These are phyloP conservation scores for Enteromius afrohamiltoni DNA, from an alignment of 2,797 vertebrate genomes.

Conservation along the genomic window DNA sequence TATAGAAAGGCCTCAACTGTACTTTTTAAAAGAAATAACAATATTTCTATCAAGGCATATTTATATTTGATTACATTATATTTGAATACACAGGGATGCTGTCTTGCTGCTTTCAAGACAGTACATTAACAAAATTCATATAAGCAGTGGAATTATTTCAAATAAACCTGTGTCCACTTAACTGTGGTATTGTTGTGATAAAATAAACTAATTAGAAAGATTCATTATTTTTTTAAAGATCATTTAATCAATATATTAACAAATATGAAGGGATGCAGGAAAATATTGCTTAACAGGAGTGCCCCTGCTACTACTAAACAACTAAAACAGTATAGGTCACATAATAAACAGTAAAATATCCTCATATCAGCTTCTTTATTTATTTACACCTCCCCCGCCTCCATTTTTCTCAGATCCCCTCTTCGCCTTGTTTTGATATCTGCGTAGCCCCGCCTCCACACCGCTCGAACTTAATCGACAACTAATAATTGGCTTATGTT, in stretches of 20 bases:
- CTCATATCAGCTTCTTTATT: conserved; percentile 22
- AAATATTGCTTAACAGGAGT: neutral
- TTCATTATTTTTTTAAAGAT: neutral
- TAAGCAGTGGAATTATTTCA: neutral
- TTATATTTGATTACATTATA: too few relatives aligned
- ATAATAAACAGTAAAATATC: neutral
- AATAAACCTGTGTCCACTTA: neutral
- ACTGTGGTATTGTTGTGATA: neutral
- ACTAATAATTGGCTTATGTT: conserved; percentile 60
- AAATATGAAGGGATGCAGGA: neutral
- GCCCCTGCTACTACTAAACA: neutral
- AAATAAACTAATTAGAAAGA: neutral
- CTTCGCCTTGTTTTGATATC: conserved; percentile 78
- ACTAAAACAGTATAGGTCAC: neutral
- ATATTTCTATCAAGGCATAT: neutral
- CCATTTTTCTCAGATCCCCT: conserved; percentile 65
- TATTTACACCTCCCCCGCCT: conserved; percentile 42
- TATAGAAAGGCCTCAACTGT: neutral
- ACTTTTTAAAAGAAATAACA: neutral
- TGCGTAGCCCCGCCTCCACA: conserved; percentile 62
- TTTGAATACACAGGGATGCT: neutral
- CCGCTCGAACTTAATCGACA: neutral
- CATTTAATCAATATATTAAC: neutral
- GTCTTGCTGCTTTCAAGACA: neutral
- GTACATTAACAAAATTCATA: neutral